These are phyloP conservation scores for Notolabrus celidotus DNA, from an alignment of 2,797 vertebrate species.

Conservation along the genomic window DNA sequence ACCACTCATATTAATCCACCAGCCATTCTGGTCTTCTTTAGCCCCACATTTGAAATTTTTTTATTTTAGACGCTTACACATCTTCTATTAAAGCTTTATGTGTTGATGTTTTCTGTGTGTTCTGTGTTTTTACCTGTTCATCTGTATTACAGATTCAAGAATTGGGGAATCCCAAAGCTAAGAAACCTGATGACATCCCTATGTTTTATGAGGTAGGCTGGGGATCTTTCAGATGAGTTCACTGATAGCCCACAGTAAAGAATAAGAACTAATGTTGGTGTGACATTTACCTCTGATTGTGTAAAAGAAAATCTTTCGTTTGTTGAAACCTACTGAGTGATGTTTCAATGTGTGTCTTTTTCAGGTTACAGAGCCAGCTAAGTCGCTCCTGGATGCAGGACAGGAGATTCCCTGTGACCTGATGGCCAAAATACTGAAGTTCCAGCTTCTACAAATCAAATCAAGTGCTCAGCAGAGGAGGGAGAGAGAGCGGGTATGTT, in stretches of 20 bases:
- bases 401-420: constrained; percentile 88
- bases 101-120: no score
- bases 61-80: no score
- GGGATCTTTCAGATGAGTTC: not conserved
- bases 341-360: not conserved
- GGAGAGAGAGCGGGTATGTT: constrained; percentile 80
- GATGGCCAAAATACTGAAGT: constrained; percentile 93
- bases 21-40: no score
- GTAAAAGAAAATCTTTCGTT: not conserved
- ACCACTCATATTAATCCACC: no score
- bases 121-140: not conserved
- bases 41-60: no score
- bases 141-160: constrained; percentile 75
- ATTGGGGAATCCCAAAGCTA: constrained; percentile 80
- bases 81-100: no score
- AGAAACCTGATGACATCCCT: constrained; percentile 69
- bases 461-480: constrained; percentile 83
- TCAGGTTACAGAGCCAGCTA: constrained; percentile 88
- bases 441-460: constrained; percentile 90
- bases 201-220: constrained; percentile 78
- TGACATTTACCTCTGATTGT: not conserved
- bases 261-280: not conserved
- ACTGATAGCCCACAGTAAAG: not conserved
- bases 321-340: not conserved
- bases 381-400: constrained; percentile 84